A percentile compares a stretch with the other conserved stretches of the same genome.
Evolutionary conservation across 1,140 invertebrate genomes (phyloP).

Genomic region (Drosophila cardini): DNA sequence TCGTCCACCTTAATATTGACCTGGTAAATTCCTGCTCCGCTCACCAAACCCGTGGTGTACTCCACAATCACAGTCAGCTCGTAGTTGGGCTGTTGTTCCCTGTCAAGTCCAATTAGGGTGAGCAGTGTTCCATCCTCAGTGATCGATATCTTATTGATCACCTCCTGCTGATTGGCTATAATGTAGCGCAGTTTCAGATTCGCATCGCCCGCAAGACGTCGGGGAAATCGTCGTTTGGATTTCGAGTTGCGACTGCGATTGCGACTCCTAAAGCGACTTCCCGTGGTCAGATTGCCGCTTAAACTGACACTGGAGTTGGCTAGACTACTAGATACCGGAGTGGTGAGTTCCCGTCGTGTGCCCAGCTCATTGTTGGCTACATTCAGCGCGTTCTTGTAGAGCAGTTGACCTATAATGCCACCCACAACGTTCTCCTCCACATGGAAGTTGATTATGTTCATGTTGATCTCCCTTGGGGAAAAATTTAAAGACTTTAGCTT

Average conservation of each 20-base stretch:
- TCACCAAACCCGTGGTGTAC: conserved; percentile 87
- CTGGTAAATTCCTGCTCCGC: conserved; percentile 90
- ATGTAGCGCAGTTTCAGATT: conserved; percentile 87
- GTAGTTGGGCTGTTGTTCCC: conserved; percentile 90
- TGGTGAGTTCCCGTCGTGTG: conserved; percentile 60
- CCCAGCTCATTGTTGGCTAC: conserved; percentile 77
- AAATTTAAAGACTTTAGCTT: neutral
- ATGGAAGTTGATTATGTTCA: conserved; percentile 89
- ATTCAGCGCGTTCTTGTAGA: conserved; percentile 86
- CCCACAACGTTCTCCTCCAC: conserved; percentile 92
- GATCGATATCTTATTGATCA: conserved; percentile 90
- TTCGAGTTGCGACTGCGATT: conserved; percentile 62
- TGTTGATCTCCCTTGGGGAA: conserved; percentile 86
- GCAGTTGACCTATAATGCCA: conserved; percentile 90
- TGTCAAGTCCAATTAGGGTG: conserved; percentile 90
- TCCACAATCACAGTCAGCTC: conserved; percentile 92
- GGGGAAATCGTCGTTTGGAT: conserved; percentile 54
- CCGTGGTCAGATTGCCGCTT: conserved; percentile 55
- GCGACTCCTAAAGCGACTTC: conserved; percentile 68
- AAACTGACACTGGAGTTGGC: neutral
- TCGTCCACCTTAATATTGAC: conserved; percentile 93
- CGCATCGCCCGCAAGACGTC: conserved; percentile 60
- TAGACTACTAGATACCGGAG: neutral
- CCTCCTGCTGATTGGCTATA: conserved; percentile 92
- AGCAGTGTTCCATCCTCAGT: conserved; percentile 92